Evolutionary conservation across 2,888 invertebrate species (phyloP), one percentile per base, ranked within the genome.

Genomic region (Euzophera pinguis): DNA sequence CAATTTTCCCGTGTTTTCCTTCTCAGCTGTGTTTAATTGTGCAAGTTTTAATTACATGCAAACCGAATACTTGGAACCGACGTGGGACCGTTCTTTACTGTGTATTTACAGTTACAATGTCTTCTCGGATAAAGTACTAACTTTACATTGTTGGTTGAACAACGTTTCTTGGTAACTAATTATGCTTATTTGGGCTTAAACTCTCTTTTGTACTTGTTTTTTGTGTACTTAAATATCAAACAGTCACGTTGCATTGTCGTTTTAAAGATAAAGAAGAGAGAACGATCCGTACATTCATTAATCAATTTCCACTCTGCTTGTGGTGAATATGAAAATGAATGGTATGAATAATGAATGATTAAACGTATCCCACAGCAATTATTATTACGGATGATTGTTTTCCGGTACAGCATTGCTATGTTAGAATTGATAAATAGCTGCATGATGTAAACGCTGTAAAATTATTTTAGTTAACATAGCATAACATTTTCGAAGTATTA

Each of bases 21-120:
- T 73, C 77, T 72, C 71, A 65, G 71, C 73, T 73, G 73, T 77
- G 75, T 82, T 82, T 84, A 81, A 82, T 80, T 81, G 81, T 81
- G 75, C 79, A 85, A 84, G 82, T 85, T 85, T 85, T 84, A 84
- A 86, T 86, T 80, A 78, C 79, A 84, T 81, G 81, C 81, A 78
- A 81, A 80, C 77, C 72, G 65, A 75, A 79, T 70, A 69, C 75
- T 70, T 66, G 64, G 66, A 61, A 68, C 71, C 67, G 63, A 69
- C 64, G 66, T 63, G 62, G 65, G 69, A 60, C 64, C 68, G 65
- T 69, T 71, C 65, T 68, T 72, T 62, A 61, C 60, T 57, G 55
- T 62, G 62, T 71, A 71, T 75, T 72, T 69, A 71, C 64, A 61
- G 62, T 67, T 67, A 71, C 70, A 70, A 67, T 65, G 67, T 66